A percentile compares a stretch with the other conserved stretches of the same genome.
Evolutionary conservation across 2,888 invertebrate genomes (phyloP).

Genomic region (Cartodere bifasciata): DNA sequence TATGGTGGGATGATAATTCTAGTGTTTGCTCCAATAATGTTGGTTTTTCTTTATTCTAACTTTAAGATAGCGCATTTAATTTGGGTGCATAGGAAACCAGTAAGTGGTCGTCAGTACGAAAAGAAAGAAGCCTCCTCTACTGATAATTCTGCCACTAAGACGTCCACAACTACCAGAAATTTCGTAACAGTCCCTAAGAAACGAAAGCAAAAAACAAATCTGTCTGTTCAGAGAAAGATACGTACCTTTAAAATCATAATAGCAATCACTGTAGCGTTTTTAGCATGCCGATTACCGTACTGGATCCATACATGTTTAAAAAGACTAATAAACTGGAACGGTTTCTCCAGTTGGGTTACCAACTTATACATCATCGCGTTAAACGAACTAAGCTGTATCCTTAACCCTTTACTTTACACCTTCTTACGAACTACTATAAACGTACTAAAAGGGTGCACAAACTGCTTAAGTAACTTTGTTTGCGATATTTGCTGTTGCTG

Average conservation of each 20-base stretch:
- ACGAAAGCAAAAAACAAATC: constrained; percentile 17
- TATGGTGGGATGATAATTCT: constrained; percentile 27
- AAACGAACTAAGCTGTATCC: constrained; percentile 39
- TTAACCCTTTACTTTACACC: constrained; percentile 48
- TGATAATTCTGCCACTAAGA: constrained; percentile 20
- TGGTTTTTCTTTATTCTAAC: constrained; percentile 40
- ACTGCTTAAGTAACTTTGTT: constrained; percentile 23
- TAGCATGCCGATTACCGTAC: constrained; percentile 38
- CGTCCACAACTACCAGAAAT: constrained; percentile 13
- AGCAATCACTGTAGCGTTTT: constrained; percentile 40
- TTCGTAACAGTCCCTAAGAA: constrained; percentile 12
- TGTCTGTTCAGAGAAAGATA: constrained; percentile 34
- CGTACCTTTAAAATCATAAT: constrained; percentile 45
- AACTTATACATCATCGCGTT: constrained; percentile 39
- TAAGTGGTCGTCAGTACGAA: constrained; percentile 14
- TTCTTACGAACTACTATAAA: constrained; percentile 41
- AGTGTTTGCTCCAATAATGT: constrained; percentile 37
- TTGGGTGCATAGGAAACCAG: constrained; percentile 36
- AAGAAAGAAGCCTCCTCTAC: constrained; percentile 15
- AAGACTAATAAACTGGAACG: constrained; percentile 21
- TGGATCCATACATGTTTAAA: constrained; percentile 42
- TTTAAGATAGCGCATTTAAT: constrained; percentile 38
- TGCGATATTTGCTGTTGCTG: constrained; percentile 31
- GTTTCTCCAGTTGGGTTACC: constrained; percentile 32
- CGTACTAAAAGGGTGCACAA: constrained; percentile 18